Conservation (phyloP, 2,888 invertebrate genomes). For the Eulithis prunata region DNA sequence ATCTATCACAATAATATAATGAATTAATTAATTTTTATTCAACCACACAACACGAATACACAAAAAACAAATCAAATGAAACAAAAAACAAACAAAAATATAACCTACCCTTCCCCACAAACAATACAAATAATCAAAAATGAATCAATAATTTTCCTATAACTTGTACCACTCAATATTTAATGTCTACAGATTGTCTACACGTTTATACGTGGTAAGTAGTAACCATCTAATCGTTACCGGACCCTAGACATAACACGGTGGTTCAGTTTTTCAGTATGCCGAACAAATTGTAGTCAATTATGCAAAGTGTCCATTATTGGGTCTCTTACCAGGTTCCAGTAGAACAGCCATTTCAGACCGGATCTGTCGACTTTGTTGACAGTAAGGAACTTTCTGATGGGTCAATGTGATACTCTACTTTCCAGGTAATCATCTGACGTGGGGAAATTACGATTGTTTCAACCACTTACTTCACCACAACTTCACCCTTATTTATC, state of each 20-base stretch:
- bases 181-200: constrained; percentile 44
- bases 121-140: no score
- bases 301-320: constrained; percentile 15
- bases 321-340: constrained; percentile 2
- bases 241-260: constrained; percentile 49
- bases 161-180: constrained; percentile 40
- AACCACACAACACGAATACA: no score
- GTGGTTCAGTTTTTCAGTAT: constrained; percentile 27
- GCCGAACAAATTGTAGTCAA: constrained; percentile 11
- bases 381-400: background rate
- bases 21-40: no score
- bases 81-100: no score
- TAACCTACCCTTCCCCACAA: no score
- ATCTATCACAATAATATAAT: no score
- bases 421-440: no score
- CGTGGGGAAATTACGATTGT: no score
- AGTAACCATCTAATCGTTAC: constrained; percentile 40
- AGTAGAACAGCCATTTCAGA: background rate
- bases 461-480: no score
- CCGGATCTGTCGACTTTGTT: background rate
- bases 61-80: no score
- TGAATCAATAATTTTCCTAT: constrained; percentile 15
- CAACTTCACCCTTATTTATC: no score
- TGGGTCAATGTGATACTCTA: no score
- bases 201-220: constrained; percentile 31